Base-by-base conservation (phyloP, 2,797 vertebrate species). In the Spheniscus humboldti region DNA sequence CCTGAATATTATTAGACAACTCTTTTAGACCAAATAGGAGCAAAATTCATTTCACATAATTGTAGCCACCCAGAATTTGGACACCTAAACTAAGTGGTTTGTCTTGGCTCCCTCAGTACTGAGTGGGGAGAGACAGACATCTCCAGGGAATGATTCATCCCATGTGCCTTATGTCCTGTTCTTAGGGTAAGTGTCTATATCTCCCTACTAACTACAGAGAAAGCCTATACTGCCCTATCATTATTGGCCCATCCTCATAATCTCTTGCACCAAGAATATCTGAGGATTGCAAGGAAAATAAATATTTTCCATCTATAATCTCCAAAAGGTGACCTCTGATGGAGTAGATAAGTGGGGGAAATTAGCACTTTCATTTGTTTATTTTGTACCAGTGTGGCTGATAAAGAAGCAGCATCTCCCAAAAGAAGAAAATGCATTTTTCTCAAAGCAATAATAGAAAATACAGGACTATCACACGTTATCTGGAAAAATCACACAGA, bases 401-500 rank as follows among this genome's bases (percentile, higher is more conserved):
- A 91, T 86, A 80, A 83, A 90, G 28, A 56, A 87, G 8, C 7
- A 77, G 2, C 9, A 28, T 53, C 41, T 80, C 94, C 47, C 18
- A 68, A 53, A 78, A 64, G 31, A 90, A 86, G n/a, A 73, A 95
- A 95, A 69, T 47, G 27, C 7, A 30, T 87, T 94, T 89, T 87
- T 91, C 60, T 91, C 0, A 0, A 87, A 95, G 77, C 71, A 93
- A 39, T 90, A 93, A 83, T 71, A 86, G 43, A 82, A 92, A 92
- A 90, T 71, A 66, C 63, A 90, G 43, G 69, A 56, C 81, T 86
- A 81, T 86, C 85, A 53, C 59, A 63, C 0, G 0, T 27, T 96
- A 92, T 92, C 91, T 92, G 68, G 19, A 83, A 94, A 96, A 95
- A 94, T 92, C 75, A 75, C 63, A 82, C 19, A 43, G 85, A 86